A percentile compares a stretch with the other conserved stretches of the same genome.
phyloP scores from a whole-genome alignment of 1,140 invertebrate genomes.

The Zaprionus taronus region DNA sequence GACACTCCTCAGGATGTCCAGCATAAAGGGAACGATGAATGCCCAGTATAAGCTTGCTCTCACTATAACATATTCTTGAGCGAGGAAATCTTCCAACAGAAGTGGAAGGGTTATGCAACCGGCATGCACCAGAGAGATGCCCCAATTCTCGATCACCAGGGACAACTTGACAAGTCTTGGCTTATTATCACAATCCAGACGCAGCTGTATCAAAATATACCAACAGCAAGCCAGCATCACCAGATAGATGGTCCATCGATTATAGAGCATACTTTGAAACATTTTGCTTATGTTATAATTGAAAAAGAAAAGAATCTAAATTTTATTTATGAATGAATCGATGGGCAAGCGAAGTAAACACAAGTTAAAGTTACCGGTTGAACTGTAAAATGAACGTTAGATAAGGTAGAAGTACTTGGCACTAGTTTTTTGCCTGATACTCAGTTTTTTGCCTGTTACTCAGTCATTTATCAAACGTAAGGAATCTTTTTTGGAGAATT shows the following conservation, averaged over 20 bases:
- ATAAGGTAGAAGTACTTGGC: not conserved
- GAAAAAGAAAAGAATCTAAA: not conserved
- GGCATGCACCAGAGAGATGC: not conserved
- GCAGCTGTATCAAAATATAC: not conserved
- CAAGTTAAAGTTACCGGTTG: not conserved
- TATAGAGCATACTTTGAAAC: not conserved
- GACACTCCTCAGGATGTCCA: not conserved
- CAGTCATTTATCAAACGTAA: not conserved
- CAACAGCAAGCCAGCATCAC: not conserved
- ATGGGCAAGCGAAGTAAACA: not conserved
- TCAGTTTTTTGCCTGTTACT: not conserved
- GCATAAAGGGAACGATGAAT: constrained; percentile 11
- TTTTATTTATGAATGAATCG: not conserved
- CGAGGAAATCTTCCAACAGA: not conserved
- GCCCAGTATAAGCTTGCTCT: constrained; percentile 5
- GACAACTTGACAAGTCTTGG: not conserved
- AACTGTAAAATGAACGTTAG: not conserved
- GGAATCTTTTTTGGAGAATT: not conserved
- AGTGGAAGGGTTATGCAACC: constrained; percentile 2
- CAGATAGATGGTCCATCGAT: not conserved
- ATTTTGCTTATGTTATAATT: not conserved
- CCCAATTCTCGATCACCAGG: not conserved
- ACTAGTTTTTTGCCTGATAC: not conserved
- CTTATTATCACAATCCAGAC: not conserved
- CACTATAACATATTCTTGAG: not conserved